Base-by-base conservation (phyloP, 37 sponge, comb jelly and placozoan species). In the Oscarella lobularis region DNA sequence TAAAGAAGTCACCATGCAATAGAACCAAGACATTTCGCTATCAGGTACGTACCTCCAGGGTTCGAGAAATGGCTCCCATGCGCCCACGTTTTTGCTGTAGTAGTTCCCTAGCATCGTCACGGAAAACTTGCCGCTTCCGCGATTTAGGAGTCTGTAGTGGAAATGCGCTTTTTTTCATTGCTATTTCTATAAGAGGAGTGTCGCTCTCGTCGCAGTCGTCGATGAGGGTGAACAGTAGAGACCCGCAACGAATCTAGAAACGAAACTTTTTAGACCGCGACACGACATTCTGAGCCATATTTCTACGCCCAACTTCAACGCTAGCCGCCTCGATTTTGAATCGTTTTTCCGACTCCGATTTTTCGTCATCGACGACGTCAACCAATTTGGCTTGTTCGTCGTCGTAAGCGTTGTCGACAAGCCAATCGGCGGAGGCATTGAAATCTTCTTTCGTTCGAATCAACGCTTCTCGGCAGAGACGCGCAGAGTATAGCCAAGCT, bases 61-160 rank as follows among this genome's bases (percentile, higher is more conserved):
- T 73, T 98, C 99, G 0, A 98, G 30, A 35, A 94, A 73, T 9
- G 99, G 99, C 54, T 98, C 99, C 99, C 99, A 98, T 14, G 92
- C 85, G 0, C 93, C 92, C 35, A 94, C 86, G 37, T 81, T 81
- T 39, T 91, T 82, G 84, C 91, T 95, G 77, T 88, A 95, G 75
- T 95, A 95, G 35, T 95, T 89, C n/a, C 75, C 87, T 66, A 77
- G 38, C 4, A 91, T 73, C 31, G 73, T 35, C 1, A 75, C 82
- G 0, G 14, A 68, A 0, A 79, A 71, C 31, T 39, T 36, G 0
- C 95, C 95, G 0, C 66, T 74, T 35, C 38, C 70, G 38, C 36
- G 40, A 2, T 78, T 38, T n/a, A 38, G 36, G 33, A 93, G 77
- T 66, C 76, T 33, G 72, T 91, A 86, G 39, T 67, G 38, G 2